Base-by-base conservation (phyloP, 2,113 vertebrate genomes). In the Synchiropus splendidus region DNA sequence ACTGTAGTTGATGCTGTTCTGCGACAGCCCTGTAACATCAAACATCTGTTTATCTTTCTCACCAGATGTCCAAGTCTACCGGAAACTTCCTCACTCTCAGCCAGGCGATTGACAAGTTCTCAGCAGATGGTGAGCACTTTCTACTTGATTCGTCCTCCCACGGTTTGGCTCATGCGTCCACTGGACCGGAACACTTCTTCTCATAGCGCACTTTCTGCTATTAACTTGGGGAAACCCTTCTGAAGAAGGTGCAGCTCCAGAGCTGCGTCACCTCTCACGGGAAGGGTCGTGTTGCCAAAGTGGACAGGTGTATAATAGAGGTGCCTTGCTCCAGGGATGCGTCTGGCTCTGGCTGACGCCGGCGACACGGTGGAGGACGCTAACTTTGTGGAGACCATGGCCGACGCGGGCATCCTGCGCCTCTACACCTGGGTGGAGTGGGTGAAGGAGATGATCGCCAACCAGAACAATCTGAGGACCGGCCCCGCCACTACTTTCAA, bases 41-140 rank as follows among this genome's bases (percentile, higher is more conserved):
- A 58, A 61, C 67, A 64, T 68, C 51, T 77, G 49, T 64, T 67
- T 69, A 41, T 64, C 16, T 63, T 60, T 5, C 52, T 58, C 36
- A 66, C 61, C 72, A 99, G 95, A 99, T 99, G 95, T 98, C 95
- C 54, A 99, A 99, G 76, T 99, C 95, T 36, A 99, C 95, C 18
- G 95, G 95, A 62, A 99, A 99, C 80, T 99, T 99, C 64, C 92
- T 99, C 42, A 96, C 91, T 39, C 79, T 99, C 48, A 65, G 16
- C 37, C 81, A 97, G 70, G 90, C 94, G 61, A 54, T 97, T 49
- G 80, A 86, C 44, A 99, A 95, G 78, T 99, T 93, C 78, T 99
- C 95, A 75, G 93, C 95, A 39, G 95, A 99, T 56, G 95, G 95
- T 98, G 72, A 78, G 74, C 65, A 6, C 2, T 16, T 50, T 51